Evolutionary conservation across 1,140 invertebrate species (phyloP).

Genomic region (Macrobrachium rosenbergii): DNA sequence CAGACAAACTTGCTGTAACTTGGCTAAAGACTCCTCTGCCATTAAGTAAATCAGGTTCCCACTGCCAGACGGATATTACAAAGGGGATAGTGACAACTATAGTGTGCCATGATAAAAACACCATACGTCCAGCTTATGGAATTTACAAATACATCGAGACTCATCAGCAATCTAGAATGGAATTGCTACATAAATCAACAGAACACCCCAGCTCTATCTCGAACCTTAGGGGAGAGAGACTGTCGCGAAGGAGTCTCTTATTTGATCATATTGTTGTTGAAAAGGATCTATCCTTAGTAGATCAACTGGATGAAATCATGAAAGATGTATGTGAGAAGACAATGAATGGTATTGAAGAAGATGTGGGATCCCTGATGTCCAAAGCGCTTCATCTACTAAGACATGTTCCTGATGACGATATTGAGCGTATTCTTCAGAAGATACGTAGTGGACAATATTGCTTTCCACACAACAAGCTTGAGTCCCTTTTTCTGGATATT

Average conservation of each 20-base stretch:
- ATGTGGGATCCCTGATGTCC: conserved; percentile 21
- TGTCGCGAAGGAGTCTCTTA: conserved; percentile 9
- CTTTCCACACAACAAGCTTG: neutral
- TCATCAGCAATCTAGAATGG: conserved; percentile 43
- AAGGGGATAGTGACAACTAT: conserved; percentile 34
- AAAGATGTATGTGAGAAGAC: conserved; percentile 37
- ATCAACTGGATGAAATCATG: conserved; percentile 30
- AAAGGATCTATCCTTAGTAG: conserved; percentile 36
- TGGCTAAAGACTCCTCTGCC: conserved; percentile 56
- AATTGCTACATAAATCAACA: neutral
- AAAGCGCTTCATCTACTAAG: conserved; percentile 23
- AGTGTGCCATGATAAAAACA: conserved; percentile 48
- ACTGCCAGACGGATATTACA: conserved; percentile 44
- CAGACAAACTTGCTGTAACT: conserved; percentile 19
- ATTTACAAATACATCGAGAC: conserved; percentile 47
- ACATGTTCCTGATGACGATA: conserved; percentile 5
- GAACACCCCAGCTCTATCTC: neutral
- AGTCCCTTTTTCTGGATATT: conserved; percentile 36
- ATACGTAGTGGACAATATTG: conserved; percentile 19
- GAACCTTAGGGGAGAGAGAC: neutral
- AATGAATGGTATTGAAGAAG: conserved; percentile 3
- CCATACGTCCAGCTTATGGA: conserved; percentile 49
- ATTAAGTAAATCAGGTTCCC: conserved; percentile 41
- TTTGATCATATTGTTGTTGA: conserved; percentile 17
- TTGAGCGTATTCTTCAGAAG: conserved; percentile 25